Conservation (phyloP, 2,888 invertebrate species). For the Autographa pulchrina region DNA sequence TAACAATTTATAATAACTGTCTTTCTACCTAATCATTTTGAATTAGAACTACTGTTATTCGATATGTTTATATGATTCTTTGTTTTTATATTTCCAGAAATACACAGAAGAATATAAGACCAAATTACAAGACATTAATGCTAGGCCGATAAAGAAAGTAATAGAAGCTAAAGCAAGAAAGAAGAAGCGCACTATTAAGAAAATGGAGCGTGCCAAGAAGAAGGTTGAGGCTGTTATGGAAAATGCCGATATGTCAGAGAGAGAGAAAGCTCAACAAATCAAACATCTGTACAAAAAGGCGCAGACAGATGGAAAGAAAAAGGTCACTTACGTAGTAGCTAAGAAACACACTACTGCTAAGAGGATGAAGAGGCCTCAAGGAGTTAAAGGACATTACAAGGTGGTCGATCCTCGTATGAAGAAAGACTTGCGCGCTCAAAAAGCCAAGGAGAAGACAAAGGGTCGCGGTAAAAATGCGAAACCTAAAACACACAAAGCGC, state of each 20-base stretch:
- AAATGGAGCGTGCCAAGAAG: slow-evolving; percentile 98
- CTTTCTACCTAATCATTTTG: too few species aligned
- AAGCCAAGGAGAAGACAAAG: slow-evolving; percentile 90
- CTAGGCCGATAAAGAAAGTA: slow-evolving; percentile 98
- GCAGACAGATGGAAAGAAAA: slow-evolving; percentile 94
- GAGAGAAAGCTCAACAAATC: slow-evolving; percentile 98
- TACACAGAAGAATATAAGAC: slow-evolving; percentile 96
- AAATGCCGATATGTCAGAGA: slow-evolving; percentile 95
- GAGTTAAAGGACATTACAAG: slow-evolving; percentile 97
- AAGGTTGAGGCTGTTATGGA: slow-evolving; percentile 98
- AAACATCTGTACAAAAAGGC: slow-evolving; percentile 98
- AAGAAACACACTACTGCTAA: slow-evolving; percentile 95
- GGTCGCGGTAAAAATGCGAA: slow-evolving; percentile 82
- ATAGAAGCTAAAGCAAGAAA: slow-evolving; percentile 99
- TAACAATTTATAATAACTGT: too few species aligned
- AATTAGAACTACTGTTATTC: too few species aligned
- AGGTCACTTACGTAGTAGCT: slow-evolving; percentile 97
- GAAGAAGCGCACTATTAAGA: slow-evolving; percentile 96
- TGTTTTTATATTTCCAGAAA: slow-evolving; percentile 84
- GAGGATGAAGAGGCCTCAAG: slow-evolving; percentile 93
- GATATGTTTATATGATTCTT: background rate
- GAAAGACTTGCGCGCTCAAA: slow-evolving; percentile 95
- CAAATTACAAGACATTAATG: slow-evolving; percentile 95
- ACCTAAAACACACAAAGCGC: slow-evolving; percentile 60
- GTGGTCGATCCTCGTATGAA: slow-evolving; percentile 99